These are phyloP conservation scores for Galleria mellonella DNA, from an alignment of 1,140 invertebrate genomes.

Conservation along the genomic window DNA sequence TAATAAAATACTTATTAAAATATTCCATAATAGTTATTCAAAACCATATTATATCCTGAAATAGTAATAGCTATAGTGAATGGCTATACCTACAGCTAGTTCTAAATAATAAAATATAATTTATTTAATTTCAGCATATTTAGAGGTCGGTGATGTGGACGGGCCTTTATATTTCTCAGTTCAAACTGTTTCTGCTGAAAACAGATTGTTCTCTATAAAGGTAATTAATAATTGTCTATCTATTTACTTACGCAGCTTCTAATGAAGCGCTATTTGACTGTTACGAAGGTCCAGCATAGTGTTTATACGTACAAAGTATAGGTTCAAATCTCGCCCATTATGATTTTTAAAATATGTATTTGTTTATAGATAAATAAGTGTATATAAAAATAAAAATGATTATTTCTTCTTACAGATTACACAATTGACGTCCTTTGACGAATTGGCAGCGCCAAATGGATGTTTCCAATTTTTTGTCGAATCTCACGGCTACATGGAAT, in stretches of 20 bases:
- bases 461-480: constrained; percentile 83
- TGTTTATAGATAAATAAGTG: too few species aligned
- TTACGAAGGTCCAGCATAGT: neutral
- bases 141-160: constrained; percentile 78
- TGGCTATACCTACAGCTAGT: too few species aligned
- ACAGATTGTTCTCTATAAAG: constrained; percentile 79
- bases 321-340: too few species aligned
- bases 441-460: constrained; percentile 69
- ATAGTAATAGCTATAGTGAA: too few species aligned
- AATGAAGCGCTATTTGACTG: neutral
- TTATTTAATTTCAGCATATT: constrained; percentile 77
- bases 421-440: constrained; percentile 34
- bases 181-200: constrained; percentile 73
- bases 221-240: constrained; percentile 44
- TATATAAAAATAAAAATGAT: neutral
- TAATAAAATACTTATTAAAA: too few species aligned
- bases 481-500: constrained; percentile 76
- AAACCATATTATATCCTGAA: too few species aligned
- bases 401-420: constrained; percentile 30
- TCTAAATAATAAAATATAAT: neutral
- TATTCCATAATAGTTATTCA: too few species aligned
- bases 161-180: constrained; percentile 80
- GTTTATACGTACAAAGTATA: too few species aligned
- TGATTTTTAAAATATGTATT: too few species aligned
- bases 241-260: neutral